phyloP scores from a whole-genome alignment of 2,113 vertebrate species.

The Cavia porcellus region DNA sequence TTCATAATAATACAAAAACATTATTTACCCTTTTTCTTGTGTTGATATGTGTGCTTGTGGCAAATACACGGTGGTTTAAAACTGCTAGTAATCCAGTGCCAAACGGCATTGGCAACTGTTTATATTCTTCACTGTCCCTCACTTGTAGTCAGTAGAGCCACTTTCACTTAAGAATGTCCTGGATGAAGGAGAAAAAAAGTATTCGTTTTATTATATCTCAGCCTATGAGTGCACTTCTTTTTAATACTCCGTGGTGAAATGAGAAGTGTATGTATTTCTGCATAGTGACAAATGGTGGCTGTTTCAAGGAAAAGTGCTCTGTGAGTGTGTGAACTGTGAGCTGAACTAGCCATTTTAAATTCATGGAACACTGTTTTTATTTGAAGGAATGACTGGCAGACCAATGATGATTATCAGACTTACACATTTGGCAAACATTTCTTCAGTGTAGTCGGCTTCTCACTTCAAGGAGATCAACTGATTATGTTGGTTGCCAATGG shows the following conservation, averaged over 20 bases:
- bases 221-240: not conserved
- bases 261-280: not conserved
- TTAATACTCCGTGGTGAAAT: not conserved
- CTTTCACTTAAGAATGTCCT: not conserved
- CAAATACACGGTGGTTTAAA: not conserved
- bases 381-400: not conserved
- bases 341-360: not conserved
- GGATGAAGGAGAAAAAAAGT: slow-evolving; percentile 14
- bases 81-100: not conserved
- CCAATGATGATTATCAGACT: not conserved
- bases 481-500: not conserved
- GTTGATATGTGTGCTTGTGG: not conserved
- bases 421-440: not conserved
- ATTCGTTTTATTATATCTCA: slow-evolving; percentile 18
- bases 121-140: not conserved
- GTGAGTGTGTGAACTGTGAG: not conserved
- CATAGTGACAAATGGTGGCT: not conserved
- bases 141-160: not conserved
- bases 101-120: not conserved
- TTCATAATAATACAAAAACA: not conserved
- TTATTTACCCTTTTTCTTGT: not conserved
- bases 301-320: not conserved
- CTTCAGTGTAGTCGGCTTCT: not conserved
- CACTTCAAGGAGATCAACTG: not conserved
- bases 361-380: not conserved